Percentiles rank a stretch among this genome's conserved stretches.
These are phyloP conservation scores for Bilobella aurantiaca DNA, from an alignment of 1,140 invertebrate genomes.

Conservation along the genomic window DNA sequence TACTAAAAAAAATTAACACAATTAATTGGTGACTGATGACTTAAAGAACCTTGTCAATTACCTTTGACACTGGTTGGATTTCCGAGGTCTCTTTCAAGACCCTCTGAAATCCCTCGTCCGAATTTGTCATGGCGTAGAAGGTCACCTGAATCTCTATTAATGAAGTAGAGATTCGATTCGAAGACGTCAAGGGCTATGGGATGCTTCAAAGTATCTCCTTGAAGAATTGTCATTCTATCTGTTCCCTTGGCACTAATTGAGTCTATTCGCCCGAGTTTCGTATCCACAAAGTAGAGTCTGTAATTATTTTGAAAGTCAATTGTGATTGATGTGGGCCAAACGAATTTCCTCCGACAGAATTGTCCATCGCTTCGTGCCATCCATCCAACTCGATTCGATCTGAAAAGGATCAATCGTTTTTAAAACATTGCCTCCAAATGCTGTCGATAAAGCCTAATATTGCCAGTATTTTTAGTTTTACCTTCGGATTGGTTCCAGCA, in stretches of 20 bases:
- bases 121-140: constrained; percentile 87
- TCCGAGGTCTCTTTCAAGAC: constrained; percentile 64
- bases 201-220: constrained; percentile 58
- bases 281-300: constrained; percentile 88
- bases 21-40: constrained; percentile 30
- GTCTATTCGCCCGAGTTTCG: constrained; percentile 86
- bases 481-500: constrained; percentile 62
- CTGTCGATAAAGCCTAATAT: too few relatives aligned
- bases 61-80: constrained; percentile 75
- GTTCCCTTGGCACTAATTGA: constrained; percentile 72
- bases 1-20: constrained; percentile 44
- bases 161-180: constrained; percentile 81
- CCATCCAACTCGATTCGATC: constrained; percentile 90
- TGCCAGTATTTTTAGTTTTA: constrained; percentile 14
- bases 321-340: constrained; percentile 72
- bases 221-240: constrained; percentile 60
- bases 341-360: constrained; percentile 68
- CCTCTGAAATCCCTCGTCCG: constrained; percentile 78
- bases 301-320: constrained; percentile 85
- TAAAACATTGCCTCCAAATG: not conserved
- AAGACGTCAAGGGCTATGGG: constrained; percentile 85
- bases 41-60: constrained; percentile 30
- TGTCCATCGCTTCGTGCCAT: constrained; percentile 70
- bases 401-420: constrained; percentile 7
- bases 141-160: constrained; percentile 70